A percentile compares a stretch with the other conserved stretches of the same genome.
These are phyloP conservation scores for Salmo trutta DNA, from an alignment of 2,797 vertebrate species.

Conservation along the genomic window DNA sequence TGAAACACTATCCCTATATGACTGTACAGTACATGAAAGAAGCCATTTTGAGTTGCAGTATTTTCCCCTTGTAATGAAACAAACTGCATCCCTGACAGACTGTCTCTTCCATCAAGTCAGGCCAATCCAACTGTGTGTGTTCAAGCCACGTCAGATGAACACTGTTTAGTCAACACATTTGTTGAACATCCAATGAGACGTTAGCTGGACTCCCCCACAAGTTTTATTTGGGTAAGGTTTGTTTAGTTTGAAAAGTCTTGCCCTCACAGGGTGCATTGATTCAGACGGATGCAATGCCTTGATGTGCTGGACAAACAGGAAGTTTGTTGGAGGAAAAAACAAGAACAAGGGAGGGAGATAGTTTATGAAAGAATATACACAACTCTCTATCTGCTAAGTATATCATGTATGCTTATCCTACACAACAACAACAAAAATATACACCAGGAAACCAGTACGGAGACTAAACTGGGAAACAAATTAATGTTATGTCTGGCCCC, in stretches of 20 bases:
- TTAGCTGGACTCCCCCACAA: slow-evolving; percentile 30
- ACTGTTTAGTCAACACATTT: slow-evolving; percentile 60
- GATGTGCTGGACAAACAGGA: slow-evolving; percentile 27
- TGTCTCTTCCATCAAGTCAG: slow-evolving; percentile 25
- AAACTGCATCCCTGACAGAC: slow-evolving; percentile 29
- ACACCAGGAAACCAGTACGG: background rate
- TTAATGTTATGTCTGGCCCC: slow-evolving; percentile 34
- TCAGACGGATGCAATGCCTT: slow-evolving; percentile 22
- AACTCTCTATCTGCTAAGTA: background rate
- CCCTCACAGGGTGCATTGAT: slow-evolving; percentile 48
- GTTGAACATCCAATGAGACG: slow-evolving; percentile 41
- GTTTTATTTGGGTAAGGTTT: slow-evolving; percentile 30
- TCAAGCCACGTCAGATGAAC: slow-evolving; percentile 24
- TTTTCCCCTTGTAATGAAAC: slow-evolving; percentile 56
- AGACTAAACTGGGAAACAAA: slow-evolving; percentile 27
- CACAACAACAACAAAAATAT: no score
- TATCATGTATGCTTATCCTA: no score
- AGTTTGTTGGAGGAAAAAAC: background rate
- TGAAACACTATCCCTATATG: slow-evolving; percentile 33
- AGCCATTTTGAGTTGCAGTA: slow-evolving; percentile 12
- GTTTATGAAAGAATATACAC: background rate
- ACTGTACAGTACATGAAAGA: slow-evolving; percentile 24
- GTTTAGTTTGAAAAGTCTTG: slow-evolving; percentile 58
- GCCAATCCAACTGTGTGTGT: slow-evolving; percentile 7
- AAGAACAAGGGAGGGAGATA: background rate